Evolutionary conservation across 1,140 invertebrate species (phyloP).

Genomic region (Neotoxoptera formosana): DNA sequence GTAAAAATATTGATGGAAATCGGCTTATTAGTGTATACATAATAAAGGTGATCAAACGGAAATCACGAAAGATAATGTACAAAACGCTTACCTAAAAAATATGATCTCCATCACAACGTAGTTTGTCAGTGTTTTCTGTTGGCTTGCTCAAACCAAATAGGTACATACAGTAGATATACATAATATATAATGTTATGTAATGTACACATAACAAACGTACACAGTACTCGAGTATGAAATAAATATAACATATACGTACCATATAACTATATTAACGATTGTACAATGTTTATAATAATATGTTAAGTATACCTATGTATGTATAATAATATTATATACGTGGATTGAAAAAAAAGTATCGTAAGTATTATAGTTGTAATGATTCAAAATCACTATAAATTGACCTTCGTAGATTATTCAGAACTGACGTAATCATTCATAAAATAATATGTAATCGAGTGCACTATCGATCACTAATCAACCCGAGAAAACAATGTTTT

Average conservation of each 20-base stretch:
- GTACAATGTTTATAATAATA: constrained; percentile 1
- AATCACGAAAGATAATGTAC: not conserved
- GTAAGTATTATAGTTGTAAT: not conserved
- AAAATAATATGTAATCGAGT: not conserved
- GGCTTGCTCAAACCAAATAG: not conserved
- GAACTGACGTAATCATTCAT: not conserved
- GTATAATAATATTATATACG: not conserved
- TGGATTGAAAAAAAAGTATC: not conserved
- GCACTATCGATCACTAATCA: not conserved
- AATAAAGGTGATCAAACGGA: not conserved
- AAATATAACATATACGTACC: not conserved
- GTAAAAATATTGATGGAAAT: not conserved
- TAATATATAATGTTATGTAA: not conserved
- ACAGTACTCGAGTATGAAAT: not conserved
- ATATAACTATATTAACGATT: not conserved
- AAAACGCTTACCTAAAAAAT: not conserved
- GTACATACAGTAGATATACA: not conserved
- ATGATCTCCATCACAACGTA: not conserved
- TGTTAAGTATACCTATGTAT: not conserved
- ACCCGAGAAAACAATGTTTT: not conserved
- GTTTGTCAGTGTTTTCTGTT: not conserved
- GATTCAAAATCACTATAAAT: not conserved
- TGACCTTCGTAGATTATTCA: not conserved
- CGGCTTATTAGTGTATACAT: not conserved
- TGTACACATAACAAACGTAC: not conserved